These are phyloP conservation scores for Rambutsinella grinnellia DNA, from an alignment of 2,888 invertebrate species.

Conservation along the genomic window DNA sequence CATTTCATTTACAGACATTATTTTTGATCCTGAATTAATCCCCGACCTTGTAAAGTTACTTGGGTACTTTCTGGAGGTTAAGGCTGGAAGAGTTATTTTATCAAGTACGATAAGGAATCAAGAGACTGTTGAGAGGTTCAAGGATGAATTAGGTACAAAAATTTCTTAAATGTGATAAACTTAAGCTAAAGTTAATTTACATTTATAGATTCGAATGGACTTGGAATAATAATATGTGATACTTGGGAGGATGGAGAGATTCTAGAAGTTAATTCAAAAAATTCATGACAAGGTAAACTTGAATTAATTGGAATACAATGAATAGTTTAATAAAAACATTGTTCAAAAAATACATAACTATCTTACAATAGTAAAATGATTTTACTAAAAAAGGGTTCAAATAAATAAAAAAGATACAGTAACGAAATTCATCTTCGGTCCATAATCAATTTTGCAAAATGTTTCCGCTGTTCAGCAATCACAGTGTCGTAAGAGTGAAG, in stretches of 20 bases:
- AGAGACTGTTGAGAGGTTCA: constrained; percentile 37
- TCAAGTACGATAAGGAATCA: constrained; percentile 56
- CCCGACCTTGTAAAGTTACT: constrained; percentile 47
- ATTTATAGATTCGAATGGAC: background rate
- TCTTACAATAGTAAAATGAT: background rate
- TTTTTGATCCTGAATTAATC: constrained; percentile 53
- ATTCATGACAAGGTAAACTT: background rate
- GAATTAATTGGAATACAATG: background rate
- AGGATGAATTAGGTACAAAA: constrained; percentile 29
- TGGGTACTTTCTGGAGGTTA: constrained; percentile 26
- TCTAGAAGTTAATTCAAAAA: constrained; percentile 10
- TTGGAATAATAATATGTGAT: constrained; percentile 9
- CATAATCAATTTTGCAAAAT: constrained; percentile 43
- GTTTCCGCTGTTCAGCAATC: constrained; percentile 20
- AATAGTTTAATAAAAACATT: background rate
- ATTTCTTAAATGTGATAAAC: background rate
- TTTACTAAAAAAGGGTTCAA: no score
- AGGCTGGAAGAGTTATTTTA: constrained; percentile 39
- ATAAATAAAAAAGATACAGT: background rate
- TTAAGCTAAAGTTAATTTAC: background rate
- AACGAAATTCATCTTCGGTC: constrained; percentile 1
- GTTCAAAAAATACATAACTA: background rate
- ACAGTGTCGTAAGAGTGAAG: constrained; percentile 24
- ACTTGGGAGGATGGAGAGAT: constrained; percentile 54
- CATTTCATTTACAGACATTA: constrained; percentile 44